Conservation (phyloP, 2,888 invertebrate species). For the Punctoribates punctum region DNA sequence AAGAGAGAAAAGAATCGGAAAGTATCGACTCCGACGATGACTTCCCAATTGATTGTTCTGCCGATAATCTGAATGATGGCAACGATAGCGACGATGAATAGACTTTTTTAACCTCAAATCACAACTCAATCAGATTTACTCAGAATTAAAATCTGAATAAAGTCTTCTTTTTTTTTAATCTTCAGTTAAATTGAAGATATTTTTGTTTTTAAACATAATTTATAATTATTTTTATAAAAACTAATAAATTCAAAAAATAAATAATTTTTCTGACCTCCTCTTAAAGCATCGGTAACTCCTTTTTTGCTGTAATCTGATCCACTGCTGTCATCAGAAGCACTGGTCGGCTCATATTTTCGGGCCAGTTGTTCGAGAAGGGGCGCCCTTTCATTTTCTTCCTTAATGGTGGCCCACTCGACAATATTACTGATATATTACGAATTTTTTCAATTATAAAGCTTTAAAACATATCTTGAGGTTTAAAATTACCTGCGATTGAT, state of each 20-base stretch:
- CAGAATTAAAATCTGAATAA: not conserved
- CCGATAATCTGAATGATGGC: not conserved
- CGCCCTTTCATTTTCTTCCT: constrained; percentile 47
- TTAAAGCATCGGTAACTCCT: constrained; percentile 20
- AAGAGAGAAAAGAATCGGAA: not conserved
- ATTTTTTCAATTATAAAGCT: not conserved
- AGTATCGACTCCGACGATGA: not conserved
- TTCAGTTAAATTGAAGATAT: no score
- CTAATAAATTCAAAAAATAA: not conserved
- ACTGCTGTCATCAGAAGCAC: constrained; percentile 21
- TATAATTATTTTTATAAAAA: not conserved
- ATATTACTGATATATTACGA: constrained; percentile 44
- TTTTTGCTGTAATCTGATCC: constrained; percentile 4
- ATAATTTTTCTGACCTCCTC: constrained; percentile 14
- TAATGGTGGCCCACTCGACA: constrained; percentile 49
- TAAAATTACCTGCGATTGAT: constrained; percentile 42
- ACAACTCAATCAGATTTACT: not conserved
- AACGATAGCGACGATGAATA: not conserved
- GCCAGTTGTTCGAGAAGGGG: constrained; percentile 46
- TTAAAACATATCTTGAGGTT: not conserved
- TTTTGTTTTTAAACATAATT: no score
- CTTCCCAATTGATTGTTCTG: not conserved
- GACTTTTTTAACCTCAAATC: not conserved
- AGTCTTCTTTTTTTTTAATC: no score
- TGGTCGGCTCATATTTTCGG: not conserved